These are phyloP conservation scores for Hirtodrosophila trivittata DNA, from an alignment of 2,888 invertebrate genomes.

Conservation along the genomic window DNA sequence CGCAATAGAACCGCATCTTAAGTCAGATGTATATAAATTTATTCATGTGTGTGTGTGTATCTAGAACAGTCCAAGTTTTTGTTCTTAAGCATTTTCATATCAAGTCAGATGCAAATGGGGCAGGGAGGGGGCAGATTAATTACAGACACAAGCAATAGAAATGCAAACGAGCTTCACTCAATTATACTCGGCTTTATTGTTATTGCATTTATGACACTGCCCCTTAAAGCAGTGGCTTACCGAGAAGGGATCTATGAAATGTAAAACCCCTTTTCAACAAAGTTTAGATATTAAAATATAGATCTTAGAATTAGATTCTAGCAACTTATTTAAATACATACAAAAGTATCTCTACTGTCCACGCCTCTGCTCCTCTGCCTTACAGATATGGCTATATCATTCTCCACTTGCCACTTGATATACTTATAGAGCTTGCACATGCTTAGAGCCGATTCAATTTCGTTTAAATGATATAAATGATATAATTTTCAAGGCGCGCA, in stretches of 20 bases:
- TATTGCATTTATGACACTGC: constrained; percentile 59
- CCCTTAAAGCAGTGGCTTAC: background rate
- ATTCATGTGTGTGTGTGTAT: constrained; percentile 15
- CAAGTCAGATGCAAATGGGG: constrained; percentile 63
- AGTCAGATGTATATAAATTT: too few relatives aligned
- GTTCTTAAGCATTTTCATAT: constrained; percentile 26
- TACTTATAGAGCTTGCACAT: constrained; percentile 26
- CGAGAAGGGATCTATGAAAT: background rate
- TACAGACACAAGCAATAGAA: constrained; percentile 40
- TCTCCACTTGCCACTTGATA: constrained; percentile 34
- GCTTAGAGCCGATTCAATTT: constrained; percentile 32
- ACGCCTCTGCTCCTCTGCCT: background rate
- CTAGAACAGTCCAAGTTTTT: constrained; percentile 1
- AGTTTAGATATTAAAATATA: too few relatives aligned
- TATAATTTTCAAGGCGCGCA: constrained; percentile 38
- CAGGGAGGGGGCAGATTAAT: constrained; percentile 60
- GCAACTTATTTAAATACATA: too few relatives aligned
- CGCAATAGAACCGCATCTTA: constrained; percentile 57
- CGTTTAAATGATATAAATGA: constrained; percentile 45
- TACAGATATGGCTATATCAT: constrained; percentile 25
- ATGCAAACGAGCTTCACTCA: constrained; percentile 44
- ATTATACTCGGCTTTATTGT: constrained; percentile 69
- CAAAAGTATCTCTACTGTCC: too few relatives aligned
- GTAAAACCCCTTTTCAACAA: too few relatives aligned
- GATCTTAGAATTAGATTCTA: too few relatives aligned